Conservation (phyloP, 2,113 vertebrate genomes). For the Aegithalos caudatus region DNA sequence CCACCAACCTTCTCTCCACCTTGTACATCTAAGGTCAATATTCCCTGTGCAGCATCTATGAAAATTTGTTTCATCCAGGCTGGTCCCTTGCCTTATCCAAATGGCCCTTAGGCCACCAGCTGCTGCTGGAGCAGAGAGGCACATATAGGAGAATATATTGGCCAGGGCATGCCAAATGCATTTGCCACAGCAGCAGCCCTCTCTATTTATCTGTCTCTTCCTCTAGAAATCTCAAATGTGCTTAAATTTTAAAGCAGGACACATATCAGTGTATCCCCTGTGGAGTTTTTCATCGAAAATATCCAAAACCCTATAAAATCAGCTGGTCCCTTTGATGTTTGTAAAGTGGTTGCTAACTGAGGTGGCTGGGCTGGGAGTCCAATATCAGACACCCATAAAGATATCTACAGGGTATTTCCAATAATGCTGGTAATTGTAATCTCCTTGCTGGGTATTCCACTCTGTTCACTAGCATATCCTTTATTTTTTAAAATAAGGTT, state of each 20-base stretch:
- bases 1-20: not conserved
- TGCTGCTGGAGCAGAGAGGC: not conserved
- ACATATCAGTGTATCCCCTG: not conserved
- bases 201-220: not conserved
- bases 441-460: not conserved
- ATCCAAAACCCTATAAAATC: constrained; percentile 39
- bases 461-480: not conserved
- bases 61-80: not conserved
- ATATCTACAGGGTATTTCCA: not conserved
- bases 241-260: constrained; percentile 38
- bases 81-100: not conserved
- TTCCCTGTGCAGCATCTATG: not conserved
- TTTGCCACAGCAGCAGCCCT: not conserved
- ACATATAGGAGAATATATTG: not conserved
- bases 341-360: not conserved
- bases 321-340: not conserved
- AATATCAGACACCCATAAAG: not conserved
- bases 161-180: not conserved
- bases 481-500: not conserved
- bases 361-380: not conserved
- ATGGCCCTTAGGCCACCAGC: not conserved
- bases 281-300: constrained; percentile 20
- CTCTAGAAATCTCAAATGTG: not conserved
- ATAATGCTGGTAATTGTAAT: not conserved
- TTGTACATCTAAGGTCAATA: not conserved